These are phyloP conservation scores for Acanthurus leucopareius DNA, from an alignment of 2,797 vertebrate genomes.

Conservation along the genomic window DNA sequence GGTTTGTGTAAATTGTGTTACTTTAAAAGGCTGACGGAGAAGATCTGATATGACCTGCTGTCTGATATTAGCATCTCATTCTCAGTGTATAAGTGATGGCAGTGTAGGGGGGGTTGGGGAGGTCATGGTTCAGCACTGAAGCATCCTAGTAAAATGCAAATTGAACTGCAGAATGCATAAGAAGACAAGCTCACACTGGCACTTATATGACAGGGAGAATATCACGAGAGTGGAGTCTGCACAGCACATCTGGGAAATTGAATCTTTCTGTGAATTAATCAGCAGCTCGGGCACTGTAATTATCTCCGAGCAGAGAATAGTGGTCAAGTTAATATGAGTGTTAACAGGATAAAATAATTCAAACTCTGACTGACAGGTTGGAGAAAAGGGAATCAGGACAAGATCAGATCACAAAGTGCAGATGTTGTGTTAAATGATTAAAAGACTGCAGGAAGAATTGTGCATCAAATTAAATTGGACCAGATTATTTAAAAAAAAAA, in stretches of 20 bases:
- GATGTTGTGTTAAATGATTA: constrained; percentile 21
- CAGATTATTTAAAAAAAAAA: constrained; percentile 47
- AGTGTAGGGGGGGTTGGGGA: not conserved
- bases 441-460: constrained; percentile 17
- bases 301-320: constrained; percentile 27
- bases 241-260: constrained; percentile 45
- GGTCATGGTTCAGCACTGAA: constrained; percentile 24
- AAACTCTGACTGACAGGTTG: constrained; percentile 34
- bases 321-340: constrained; percentile 24
- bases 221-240: constrained; percentile 13
- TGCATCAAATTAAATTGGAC: constrained; percentile 48
- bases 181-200: constrained; percentile 38
- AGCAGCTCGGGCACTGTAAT: constrained; percentile 1
- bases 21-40: not conserved
- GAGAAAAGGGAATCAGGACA: not conserved
- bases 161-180: constrained; percentile 32
- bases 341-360: constrained; percentile 38
- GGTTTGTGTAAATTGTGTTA: not conserved
- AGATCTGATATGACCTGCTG: not conserved
- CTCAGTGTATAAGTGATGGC: constrained; percentile 10
- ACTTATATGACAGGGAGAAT: constrained; percentile 34
- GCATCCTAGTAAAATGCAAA: constrained; percentile 53
- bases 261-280: constrained; percentile 51
- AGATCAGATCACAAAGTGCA: not conserved
- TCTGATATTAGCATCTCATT: not conserved